phyloP scores from a whole-genome alignment of 1,140 invertebrate species.

The Sipha flava region DNA sequence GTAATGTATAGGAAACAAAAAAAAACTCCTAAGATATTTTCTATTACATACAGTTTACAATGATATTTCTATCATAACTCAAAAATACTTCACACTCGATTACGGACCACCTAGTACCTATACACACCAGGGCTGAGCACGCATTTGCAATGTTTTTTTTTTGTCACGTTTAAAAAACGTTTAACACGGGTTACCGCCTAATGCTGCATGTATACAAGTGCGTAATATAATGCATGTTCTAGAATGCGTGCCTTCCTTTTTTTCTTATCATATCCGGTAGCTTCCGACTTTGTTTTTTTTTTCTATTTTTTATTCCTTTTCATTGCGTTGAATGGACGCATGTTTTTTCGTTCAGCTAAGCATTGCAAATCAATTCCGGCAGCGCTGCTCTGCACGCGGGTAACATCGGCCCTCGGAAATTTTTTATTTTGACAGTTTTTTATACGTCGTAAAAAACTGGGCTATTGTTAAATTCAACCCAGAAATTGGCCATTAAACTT shows the following conservation, averaged over 20 bases:
- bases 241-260: background rate
- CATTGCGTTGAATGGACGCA: background rate
- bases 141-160: background rate
- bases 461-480: background rate
- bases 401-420: too few species aligned
- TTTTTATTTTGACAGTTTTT: conserved; percentile 17
- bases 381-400: background rate
- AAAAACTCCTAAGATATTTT: too few species aligned
- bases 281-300: too few species aligned
- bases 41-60: too few species aligned
- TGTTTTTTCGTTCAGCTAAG: too few species aligned
- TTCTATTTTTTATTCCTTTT: background rate
- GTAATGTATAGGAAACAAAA: too few species aligned
- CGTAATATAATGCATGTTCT: too few species aligned
- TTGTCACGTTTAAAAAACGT: background rate
- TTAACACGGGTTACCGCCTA: background rate
- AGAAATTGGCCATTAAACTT: background rate
- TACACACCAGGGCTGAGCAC: background rate
- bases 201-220: too few species aligned
- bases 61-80: background rate
- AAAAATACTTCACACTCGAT: conserved; percentile 12
- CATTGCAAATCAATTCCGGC: background rate
- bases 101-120: background rate
- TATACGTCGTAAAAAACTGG: background rate
- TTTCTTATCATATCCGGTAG: background rate